Conservation (phyloP, 2,113 vertebrate genomes). For the Saccopteryx leptura region DNA sequence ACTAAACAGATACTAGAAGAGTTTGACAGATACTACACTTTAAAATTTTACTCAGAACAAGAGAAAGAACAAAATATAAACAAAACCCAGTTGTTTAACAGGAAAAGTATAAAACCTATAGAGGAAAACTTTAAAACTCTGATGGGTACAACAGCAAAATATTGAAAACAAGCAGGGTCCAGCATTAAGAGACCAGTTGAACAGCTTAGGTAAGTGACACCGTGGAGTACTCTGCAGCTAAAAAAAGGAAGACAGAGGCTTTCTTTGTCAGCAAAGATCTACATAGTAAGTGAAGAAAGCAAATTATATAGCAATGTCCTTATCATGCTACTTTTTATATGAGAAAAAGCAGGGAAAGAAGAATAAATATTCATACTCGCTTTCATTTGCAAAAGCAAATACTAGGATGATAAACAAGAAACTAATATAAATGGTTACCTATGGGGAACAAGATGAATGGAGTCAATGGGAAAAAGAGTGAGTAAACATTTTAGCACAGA, state of each 20-base stretch:
- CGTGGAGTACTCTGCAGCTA: background rate
- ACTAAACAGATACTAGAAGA: slow-evolving; percentile 23
- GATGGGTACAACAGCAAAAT: background rate
- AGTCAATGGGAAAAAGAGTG: background rate
- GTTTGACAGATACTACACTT: background rate
- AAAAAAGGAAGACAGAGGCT: background rate
- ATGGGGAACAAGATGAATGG: background rate
- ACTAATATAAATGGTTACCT: slow-evolving; percentile 4
- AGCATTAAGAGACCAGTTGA: background rate
- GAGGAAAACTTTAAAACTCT: background rate
- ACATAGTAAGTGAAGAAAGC: background rate
- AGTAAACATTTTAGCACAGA: background rate
- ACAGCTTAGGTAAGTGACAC: background rate
- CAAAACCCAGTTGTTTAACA: background rate
- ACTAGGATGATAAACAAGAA: background rate
- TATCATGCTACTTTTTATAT: background rate
- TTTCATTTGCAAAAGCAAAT: background rate
- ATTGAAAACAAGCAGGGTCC: background rate
- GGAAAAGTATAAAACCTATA: background rate
- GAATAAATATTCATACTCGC: background rate
- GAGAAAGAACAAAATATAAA: background rate
- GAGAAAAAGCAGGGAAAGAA: background rate
- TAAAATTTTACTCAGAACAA: slow-evolving; percentile 57
- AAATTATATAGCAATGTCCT: background rate
- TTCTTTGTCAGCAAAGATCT: background rate